Evolutionary conservation across 1,140 invertebrate genomes (phyloP).

Genomic region (Phthorimaea operculella): DNA sequence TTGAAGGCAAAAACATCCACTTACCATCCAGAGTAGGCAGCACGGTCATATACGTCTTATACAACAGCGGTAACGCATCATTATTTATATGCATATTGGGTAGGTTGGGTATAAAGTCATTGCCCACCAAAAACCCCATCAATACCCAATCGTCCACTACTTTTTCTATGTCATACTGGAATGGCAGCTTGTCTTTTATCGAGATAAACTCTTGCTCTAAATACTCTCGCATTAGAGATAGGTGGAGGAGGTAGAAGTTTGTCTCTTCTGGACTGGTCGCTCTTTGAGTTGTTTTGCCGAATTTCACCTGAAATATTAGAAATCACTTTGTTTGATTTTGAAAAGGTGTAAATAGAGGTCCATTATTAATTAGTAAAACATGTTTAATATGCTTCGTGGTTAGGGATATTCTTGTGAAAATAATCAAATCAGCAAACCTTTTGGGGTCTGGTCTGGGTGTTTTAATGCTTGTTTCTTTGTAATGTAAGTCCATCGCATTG

Average conservation of each 20-base stretch:
- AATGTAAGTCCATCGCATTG: no score
- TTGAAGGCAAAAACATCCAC: no score
- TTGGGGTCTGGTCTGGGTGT: no score
- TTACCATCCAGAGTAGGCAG: constrained; percentile 87
- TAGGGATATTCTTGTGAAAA: no score
- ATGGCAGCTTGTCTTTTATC: constrained; percentile 77
- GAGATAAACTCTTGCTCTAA: constrained; percentile 89
- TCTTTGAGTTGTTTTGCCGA: constrained; percentile 73
- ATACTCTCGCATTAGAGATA: constrained; percentile 93
- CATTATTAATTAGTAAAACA: no score
- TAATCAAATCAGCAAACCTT: no score
- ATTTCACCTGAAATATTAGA: constrained; percentile 70
- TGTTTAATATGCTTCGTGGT: no score
- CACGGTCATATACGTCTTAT: constrained; percentile 88
- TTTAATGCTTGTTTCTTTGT: no score
- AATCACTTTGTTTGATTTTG: no score
- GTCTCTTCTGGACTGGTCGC: constrained; percentile 84
- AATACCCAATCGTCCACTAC: constrained; percentile 83
- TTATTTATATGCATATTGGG: constrained; percentile 94
- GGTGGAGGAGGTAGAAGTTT: constrained; percentile 92
- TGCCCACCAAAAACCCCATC: constrained; percentile 96
- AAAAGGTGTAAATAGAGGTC: no score
- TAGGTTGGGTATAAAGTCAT: constrained; percentile 96
- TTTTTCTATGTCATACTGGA: constrained; percentile 84
- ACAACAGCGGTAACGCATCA: constrained; percentile 88